phyloP scores from a whole-genome alignment of 2,888 invertebrate genomes.

The Tachystola acroxantha region DNA sequence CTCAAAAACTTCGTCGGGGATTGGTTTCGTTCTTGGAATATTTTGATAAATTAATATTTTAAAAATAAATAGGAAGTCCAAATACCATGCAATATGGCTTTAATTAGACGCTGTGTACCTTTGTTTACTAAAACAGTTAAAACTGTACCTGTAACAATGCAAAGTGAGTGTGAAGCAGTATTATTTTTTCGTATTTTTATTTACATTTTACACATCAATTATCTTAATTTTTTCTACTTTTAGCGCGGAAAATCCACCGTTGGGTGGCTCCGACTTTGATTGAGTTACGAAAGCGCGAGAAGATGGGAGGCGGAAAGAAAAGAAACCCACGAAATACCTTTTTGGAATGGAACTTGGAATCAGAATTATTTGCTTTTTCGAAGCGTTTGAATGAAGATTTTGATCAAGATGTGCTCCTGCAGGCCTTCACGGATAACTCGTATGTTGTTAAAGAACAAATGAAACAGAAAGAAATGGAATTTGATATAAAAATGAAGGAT shows the following conservation, averaged over 20 bases:
- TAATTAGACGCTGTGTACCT: slow-evolving; percentile 46
- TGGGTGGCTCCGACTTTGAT: slow-evolving; percentile 84
- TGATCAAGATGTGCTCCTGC: slow-evolving; percentile 81
- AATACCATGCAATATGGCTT: slow-evolving; percentile 48
- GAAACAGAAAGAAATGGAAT: slow-evolving; percentile 83
- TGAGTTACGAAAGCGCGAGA: slow-evolving; percentile 78
- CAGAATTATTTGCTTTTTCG: slow-evolving; percentile 93
- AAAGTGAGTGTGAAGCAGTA: slow-evolving; percentile 31
- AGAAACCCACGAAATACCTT: slow-evolving; percentile 77
- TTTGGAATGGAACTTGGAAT: slow-evolving; percentile 92
- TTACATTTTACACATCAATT: no score
- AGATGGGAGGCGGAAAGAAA: slow-evolving; percentile 78
- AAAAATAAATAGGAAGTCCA: no score
- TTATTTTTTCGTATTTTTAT: no score
- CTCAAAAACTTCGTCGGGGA: no score
- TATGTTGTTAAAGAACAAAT: slow-evolving; percentile 85
- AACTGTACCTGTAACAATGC: slow-evolving; percentile 33
- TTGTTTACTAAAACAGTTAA: slow-evolving; percentile 35
- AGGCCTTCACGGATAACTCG: slow-evolving; percentile 88
- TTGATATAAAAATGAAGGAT: slow-evolving; percentile 80
- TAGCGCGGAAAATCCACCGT: slow-evolving; percentile 68
- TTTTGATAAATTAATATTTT: no score
- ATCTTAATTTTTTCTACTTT: no score
- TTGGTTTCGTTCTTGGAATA: no score
- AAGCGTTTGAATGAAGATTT: slow-evolving; percentile 92